Evolutionary conservation across 2,888 invertebrate genomes (phyloP).

Genomic region (Leucophenga maculata): DNA sequence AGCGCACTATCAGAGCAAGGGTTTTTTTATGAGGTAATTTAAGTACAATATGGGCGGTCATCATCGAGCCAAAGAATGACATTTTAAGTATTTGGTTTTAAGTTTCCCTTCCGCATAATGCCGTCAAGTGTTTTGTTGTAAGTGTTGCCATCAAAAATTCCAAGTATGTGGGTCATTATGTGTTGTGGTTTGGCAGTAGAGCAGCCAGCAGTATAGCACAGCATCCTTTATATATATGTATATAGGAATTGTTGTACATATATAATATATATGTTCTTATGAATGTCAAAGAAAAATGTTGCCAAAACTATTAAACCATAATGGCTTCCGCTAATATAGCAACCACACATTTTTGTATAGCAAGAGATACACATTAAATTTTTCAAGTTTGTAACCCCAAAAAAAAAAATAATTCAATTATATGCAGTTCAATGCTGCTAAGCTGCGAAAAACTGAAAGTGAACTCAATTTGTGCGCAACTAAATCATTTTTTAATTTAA

Average conservation of each 20-base stretch:
- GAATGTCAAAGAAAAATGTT: no score
- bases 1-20: no score
- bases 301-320: no score
- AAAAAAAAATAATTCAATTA: conserved; percentile 57
- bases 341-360: no score
- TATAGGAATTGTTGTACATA: no score
- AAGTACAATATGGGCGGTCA: conserved; percentile 16
- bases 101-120: background rate
- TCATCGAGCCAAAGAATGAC: conserved; percentile 20
- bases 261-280: no score
- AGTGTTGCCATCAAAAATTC: background rate
- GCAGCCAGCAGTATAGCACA: no score
- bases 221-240: no score
- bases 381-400: background rate
- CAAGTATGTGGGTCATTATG: conserved; percentile 5
- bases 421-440: conserved; percentile 41
- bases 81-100: conserved; percentile 26
- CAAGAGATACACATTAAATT: no score
- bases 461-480: conserved; percentile 62
- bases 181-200: background rate
- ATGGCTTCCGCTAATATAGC: no score
- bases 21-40: conserved; percentile 24
- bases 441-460: conserved; percentile 39
- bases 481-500: conserved; percentile 65
- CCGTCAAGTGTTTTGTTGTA: background rate